Base-by-base conservation (phyloP, 2,113 vertebrate genomes). In the Myodes glareolus region DNA sequence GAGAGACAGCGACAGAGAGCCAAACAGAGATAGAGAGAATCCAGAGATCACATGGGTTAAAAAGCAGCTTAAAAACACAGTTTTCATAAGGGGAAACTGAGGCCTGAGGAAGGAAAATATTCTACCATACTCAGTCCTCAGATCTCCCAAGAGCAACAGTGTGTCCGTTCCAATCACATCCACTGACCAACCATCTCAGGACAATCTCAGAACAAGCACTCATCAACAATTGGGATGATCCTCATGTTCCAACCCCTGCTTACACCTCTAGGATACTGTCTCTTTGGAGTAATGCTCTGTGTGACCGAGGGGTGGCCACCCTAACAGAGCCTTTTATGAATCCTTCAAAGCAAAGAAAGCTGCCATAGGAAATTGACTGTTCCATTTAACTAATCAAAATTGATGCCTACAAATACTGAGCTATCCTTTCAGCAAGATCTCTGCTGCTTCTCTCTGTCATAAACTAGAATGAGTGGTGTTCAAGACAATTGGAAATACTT, bases 261-360 rank as follows among this genome's bases (percentile, higher is more conserved):
- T 50, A 81, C 27, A 77, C 45, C 29, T 19, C 33, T 76, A 16
- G 70, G 25, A 21, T 42, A 42, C 39, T 88, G 5, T 7, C 23
- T n/a, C 39, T 29, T 14, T 72, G 50, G 58, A 92, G 67, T 19
- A 84, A 78, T 75, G 8, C 36, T 47, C 85, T 55, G 85, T 52
- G n/a, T 70, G 77, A 39, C 77, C 39, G 21, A 70, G 42, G 63
- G 36, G 33, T 39, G 88, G 45, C 67, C 93, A 72, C 45, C 50
- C 92, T 52, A 82, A 76, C 25, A 94, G 76, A 61, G 17, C 29
- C 29, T 88, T 63, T 65, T 47, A 50, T 76, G 52, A 92, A 47
- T 75, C 61, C 4, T 91, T 96, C 93, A 81, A 85, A 90, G 77
- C 39, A 92, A 75, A 97, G 63, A 87, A 87, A 70, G 58, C 7